These are phyloP conservation scores for Echinometra lucunter DNA, from an alignment of 53 echinoderm and acorn worm species.

Conservation along the genomic window DNA sequence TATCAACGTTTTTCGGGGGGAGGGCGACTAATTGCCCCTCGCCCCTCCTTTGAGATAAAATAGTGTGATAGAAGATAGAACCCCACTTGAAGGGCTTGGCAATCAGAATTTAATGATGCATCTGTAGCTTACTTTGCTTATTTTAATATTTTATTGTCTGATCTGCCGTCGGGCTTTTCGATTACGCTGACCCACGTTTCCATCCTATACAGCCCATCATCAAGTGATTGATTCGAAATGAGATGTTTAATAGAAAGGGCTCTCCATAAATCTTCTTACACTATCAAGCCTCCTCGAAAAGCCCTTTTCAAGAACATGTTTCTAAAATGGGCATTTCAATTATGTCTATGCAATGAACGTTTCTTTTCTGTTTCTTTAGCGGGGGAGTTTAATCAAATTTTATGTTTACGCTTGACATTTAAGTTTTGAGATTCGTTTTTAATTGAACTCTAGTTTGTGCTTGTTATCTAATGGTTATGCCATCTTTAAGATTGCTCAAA, in stretches of 20 bases:
- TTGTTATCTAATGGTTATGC: background rate
- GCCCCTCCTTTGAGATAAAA: no score
- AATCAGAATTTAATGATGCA: slow-evolving; percentile 8
- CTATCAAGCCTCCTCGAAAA: background rate
- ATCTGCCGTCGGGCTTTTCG: background rate
- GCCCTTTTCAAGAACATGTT: background rate
- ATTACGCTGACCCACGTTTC: background rate
- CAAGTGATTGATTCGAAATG: background rate
- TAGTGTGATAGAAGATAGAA: background rate
- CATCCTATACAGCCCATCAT: background rate
- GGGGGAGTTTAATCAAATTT: background rate
- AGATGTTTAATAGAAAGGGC: background rate
- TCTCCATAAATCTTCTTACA: background rate
- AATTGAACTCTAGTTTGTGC: background rate
- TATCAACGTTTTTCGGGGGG: no score
- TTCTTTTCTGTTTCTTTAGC: background rate
- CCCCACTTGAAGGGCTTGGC: background rate
- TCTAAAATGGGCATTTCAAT: background rate
- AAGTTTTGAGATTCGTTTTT: background rate
- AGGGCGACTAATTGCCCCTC: no score
- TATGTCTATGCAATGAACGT: background rate
- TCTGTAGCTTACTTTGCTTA: slow-evolving; percentile 24
- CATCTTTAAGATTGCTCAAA: no score
- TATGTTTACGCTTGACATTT: slow-evolving; percentile 24
- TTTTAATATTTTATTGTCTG: background rate